These are phyloP conservation scores for Dasyprocta punctata DNA, from an alignment of 2,113 vertebrate genomes.

Conservation along the genomic window DNA sequence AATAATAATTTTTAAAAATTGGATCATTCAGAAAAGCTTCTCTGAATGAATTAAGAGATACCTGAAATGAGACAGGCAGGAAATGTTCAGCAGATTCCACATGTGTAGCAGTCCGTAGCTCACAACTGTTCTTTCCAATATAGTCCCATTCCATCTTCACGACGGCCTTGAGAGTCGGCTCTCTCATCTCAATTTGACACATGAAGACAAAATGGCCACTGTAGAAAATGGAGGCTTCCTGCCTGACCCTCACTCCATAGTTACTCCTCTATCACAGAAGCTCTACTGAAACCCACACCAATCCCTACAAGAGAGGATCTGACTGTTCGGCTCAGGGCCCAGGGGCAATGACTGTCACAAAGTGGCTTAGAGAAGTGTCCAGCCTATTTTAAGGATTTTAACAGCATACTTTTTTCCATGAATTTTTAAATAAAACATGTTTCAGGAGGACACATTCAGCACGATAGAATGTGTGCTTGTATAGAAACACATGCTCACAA, in stretches of 20 bases:
- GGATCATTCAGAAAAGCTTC: not conserved
- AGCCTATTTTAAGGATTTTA: not conserved
- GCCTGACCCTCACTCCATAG: not conserved
- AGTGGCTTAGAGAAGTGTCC: not conserved
- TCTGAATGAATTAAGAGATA: not conserved
- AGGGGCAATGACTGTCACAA: not conserved
- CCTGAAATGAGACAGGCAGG: not conserved
- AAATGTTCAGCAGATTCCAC: not conserved
- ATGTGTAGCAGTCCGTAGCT: not conserved
- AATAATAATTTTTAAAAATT: not conserved
- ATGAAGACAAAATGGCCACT: not conserved
- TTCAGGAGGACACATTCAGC: not conserved
- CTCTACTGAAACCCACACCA: not conserved
- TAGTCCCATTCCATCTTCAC: not conserved
- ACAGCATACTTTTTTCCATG: not conserved
- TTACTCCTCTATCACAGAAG: not conserved
- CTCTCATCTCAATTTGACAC: not conserved
- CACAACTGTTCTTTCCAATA: not conserved
- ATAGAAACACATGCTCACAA: not conserved
- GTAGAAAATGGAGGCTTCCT: not conserved
- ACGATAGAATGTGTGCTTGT: not conserved
- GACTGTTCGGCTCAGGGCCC: not conserved
- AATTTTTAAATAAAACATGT: not conserved
- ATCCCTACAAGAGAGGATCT: not conserved
- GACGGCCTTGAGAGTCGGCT: not conserved